Base-by-base conservation (phyloP, 2,113 vertebrate species). In the Petromus typicus region DNA sequence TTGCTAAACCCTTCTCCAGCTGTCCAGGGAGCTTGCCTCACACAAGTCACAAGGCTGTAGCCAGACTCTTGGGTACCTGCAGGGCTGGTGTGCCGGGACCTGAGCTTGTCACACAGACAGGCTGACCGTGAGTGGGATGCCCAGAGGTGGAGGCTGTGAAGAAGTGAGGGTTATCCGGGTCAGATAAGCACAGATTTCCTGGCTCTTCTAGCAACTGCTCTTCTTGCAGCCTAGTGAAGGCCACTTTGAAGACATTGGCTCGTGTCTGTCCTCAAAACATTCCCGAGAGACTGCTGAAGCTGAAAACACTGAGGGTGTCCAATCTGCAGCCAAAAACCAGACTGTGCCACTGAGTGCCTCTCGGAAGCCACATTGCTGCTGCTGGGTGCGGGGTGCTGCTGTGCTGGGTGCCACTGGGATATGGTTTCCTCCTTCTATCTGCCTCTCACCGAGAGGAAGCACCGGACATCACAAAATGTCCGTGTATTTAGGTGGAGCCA, bases 101-200 rank as follows among this genome's bases (percentile, higher is more conserved):
- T 9, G 0, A 13, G 8, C n/a, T 6, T 3, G 18, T 13, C n/a
- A 51, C 83, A 32, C 7, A 40, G 87, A 51, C 64, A 32, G 71
- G 71, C 1, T 23, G 63, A 11, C 23, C 32, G n/a, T 54, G 59
- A 17, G 7, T 25, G 56, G 37, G 27, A 14, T 9, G 23, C 4
- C 0, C 1, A 32, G 57, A 73, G 37, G 63, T 0, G 11, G 43
- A 12, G 6, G 14, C 6, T 37, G 27, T 20, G 7, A 67, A 16
- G 16, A 3, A 4, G 7, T 13, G 51, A 30, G 45, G 0, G 1
- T 0, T 0, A 0, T 14, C 59, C 40, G 75, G 56, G 7, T 56
- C 43, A 59, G 51, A 6, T 4, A 9, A 43, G 63, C 40, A n/a
- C 57, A 85, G 40, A 51, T 17, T 45, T 75, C 54, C 18, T 7